Conservation (phyloP, 2,888 invertebrate species). For the Nemurella pictetii region DNA sequence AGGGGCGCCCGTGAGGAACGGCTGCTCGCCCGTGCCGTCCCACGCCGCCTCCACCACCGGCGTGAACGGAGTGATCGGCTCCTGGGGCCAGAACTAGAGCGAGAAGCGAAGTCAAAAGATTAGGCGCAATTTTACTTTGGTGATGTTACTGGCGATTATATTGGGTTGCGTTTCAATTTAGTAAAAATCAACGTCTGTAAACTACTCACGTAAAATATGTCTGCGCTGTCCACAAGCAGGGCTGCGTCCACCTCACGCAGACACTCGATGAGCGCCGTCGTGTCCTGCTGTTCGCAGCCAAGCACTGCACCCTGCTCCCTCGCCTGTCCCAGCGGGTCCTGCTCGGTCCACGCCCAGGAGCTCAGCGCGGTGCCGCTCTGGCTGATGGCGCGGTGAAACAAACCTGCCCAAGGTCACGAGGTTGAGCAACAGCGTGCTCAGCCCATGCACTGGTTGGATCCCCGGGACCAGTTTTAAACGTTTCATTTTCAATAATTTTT, state of each 20-base stretch:
- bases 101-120: no score
- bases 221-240: slow-evolving; percentile 52
- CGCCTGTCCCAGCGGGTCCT: slow-evolving; percentile 42
- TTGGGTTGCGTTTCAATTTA: no score
- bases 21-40: slow-evolving; percentile 45
- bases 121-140: no score
- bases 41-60: slow-evolving; percentile 12
- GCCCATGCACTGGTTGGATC: no score
- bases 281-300: slow-evolving; percentile 50
- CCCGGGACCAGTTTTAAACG: no score
- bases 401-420: slow-evolving; percentile 52
- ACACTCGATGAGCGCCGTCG: slow-evolving; percentile 51
- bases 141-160: no score
- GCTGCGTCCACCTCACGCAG: slow-evolving; percentile 52
- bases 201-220: slow-evolving; percentile 54
- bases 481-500: no score
- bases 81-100: slow-evolving; percentile 56
- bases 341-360: slow-evolving; percentile 55
- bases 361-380: slow-evolving; percentile 73
- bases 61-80: slow-evolving; percentile 48
- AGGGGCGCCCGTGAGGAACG: slow-evolving; percentile 56
- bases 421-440: neutral
- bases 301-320: slow-evolving; percentile 52
- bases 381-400: slow-evolving; percentile 73
- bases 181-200: no score